Percentiles rank a stretch among this genome's conserved stretches.
phyloP scores from a whole-genome alignment of 53 echinoderm and acorn worm genomes.

The Patiria pectinifera region DNA sequence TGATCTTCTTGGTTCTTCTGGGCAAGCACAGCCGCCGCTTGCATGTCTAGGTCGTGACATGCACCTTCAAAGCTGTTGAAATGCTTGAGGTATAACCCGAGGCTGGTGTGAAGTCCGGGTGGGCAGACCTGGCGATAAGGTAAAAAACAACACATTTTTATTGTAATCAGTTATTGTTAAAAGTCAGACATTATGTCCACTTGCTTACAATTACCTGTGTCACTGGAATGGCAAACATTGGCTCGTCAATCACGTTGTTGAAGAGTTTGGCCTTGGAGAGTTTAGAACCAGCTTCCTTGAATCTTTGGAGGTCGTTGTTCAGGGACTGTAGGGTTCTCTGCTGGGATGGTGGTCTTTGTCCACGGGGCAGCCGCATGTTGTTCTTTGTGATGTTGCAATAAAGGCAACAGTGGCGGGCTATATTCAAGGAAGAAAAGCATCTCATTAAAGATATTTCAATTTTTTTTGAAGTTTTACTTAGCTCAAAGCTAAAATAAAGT shows the following conservation, averaged over 20 bases:
- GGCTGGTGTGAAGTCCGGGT: slow-evolving; percentile 10
- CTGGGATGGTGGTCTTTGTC: neutral
- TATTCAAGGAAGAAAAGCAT: neutral
- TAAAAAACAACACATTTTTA: neutral
- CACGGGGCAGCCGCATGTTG: slow-evolving; percentile 2
- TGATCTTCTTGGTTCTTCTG: neutral
- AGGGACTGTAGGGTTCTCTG: slow-evolving; percentile 13
- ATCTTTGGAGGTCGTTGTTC: neutral
- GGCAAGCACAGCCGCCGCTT: neutral
- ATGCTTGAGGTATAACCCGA: slow-evolving; percentile 24
- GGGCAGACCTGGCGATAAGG: slow-evolving; percentile 15
- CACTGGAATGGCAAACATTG: slow-evolving; percentile 16
- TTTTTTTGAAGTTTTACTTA: neutral
- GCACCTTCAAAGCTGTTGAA: slow-evolving; percentile 30
- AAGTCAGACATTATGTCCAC: neutral
- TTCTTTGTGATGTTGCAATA: neutral
- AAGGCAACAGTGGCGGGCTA: slow-evolving; percentile 22
- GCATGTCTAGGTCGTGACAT: slow-evolving; percentile 23
- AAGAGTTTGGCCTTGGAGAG: neutral
- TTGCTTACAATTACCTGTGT: neutral
- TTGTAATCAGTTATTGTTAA: neutral
- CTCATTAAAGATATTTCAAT: neutral
- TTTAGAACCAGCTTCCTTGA: neutral
- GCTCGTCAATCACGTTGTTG: slow-evolving; percentile 32
- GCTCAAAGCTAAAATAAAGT: neutral